Percentiles rank a stretch among this genome's conserved stretches.
Conservation (phyloP, 2,888 invertebrate genomes). For the Euphydryas editha region DNA sequence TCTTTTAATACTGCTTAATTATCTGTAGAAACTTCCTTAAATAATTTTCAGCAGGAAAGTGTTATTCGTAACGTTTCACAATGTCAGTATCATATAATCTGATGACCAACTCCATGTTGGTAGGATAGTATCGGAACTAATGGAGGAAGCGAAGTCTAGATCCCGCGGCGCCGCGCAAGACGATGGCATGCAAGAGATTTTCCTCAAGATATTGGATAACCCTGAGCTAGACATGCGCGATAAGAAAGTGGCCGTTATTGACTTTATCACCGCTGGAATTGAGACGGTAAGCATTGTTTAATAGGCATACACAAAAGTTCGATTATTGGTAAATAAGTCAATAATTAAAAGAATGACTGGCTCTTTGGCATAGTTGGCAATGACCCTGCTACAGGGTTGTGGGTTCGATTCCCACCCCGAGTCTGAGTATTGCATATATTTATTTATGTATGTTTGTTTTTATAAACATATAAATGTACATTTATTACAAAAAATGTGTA, state of each 20-base stretch:
- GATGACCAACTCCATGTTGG: conserved; percentile 42
- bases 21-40: conserved; percentile 22
- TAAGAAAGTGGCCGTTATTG: conserved; percentile 92
- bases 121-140: conserved; percentile 91
- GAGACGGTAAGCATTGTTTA: conserved; percentile 86
- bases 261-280: conserved; percentile 94
- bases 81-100: conserved; percentile 26
- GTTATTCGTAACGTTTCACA: conserved; percentile 20
- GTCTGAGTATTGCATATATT: too few species aligned
- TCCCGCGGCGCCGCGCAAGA: conserved; percentile 82
- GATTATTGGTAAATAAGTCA: neutral
- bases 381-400: too few species aligned
- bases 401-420: too few species aligned
- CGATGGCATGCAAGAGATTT: conserved; percentile 87
- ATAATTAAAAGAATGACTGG: too few species aligned
- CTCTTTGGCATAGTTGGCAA: too few species aligned
- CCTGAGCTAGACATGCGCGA: conserved; percentile 89
- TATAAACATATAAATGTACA: too few species aligned
- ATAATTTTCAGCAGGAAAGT: conserved; percentile 28
- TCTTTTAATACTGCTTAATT: conserved; percentile 17
- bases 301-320: conserved; percentile 4
- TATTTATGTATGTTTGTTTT: too few species aligned
- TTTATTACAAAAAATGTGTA: too few species aligned
- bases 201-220: conserved; percentile 89
- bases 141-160: conserved; percentile 86